Evolutionary conservation across 2,888 invertebrate genomes (phyloP), one percentile per base, ranked within the genome.

Genomic region (Xestia sexstrigata): DNA sequence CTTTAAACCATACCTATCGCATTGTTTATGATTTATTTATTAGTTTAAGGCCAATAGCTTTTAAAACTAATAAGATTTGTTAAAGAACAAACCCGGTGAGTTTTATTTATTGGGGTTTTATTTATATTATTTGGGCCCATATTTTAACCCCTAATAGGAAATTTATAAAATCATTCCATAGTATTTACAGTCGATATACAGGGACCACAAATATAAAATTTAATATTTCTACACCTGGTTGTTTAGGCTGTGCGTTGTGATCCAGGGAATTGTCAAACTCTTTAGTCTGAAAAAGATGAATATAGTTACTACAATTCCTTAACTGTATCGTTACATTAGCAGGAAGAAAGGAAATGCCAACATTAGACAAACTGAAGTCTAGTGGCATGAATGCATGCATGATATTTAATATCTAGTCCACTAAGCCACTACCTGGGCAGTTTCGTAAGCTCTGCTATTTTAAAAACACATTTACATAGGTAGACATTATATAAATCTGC

Each of bases 351-450:
- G 30, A 63, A 55, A 63, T 47, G 55, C 35, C 39, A 55, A 55
- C 55, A 45, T 82, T 67, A 39, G 52, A n/a, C 65, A 58, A 26
- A 39, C 8, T 70, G 39, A 39, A 58, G 23, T 77, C 70, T 78
- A 70, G 30, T 70, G 60, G 35, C 52, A 62, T 70, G 47, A 39
- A 76, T 79, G 52, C 35, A 8, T 58, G 8, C 8, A 65, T 69
- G 66, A 52, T 60, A 80, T 65, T 77, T 60, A 23, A 47, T 69
- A 80, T 62, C 26, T 76, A 65, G 42, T 23, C n/a, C 20, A 62
- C 39, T 60, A 77, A 42, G 23, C 39, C 7, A 77, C 17, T 63
- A n/a, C 13, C 5, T n/a, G 13, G 45, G 20, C 5, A 26, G 30
- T 81, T 69, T 69, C 39, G 47, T 65, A 70, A 71, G 8, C 58